Base-by-base conservation (phyloP, 2,888 invertebrate genomes). In the Yponomeuta evonymella region DNA sequence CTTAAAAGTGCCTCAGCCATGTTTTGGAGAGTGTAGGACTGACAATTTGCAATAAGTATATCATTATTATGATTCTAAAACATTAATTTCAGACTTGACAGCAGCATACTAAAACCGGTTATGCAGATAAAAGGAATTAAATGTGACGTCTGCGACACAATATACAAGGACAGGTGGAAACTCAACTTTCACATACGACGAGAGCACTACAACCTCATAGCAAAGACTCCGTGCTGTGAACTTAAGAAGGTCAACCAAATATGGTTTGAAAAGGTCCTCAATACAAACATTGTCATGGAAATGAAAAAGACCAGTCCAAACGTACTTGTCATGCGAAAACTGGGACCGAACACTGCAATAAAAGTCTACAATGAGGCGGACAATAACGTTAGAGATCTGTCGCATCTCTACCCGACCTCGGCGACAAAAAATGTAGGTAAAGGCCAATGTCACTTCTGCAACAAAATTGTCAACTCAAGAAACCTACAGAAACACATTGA, bases 231-330 rank as follows among this genome's bases (percentile, higher is more conserved):
- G 0, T 76, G 76, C 12, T 79, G 76, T 1, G 75, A 81, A 1
- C 58, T 74, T 0, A 84, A 83, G 72, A 75, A 81, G 58, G 75
- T 87, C 0, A 84, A 88, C 72, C 80, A 87, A 70, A 80, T 83
- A 0, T 89, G 89, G 87, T 82, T 81, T 1, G 89, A 89, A 68
- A 83, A 78, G 9, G 88, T 87, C 0, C 67, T 75, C 0, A 85
- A 88, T 69, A 75, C 83, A 0, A 74, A 83, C 2, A 74, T 74
- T 0, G 71, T 87, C 0, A 76, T 87, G 0, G 80, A 88, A 75
- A 85, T 89, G 0, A 83, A 75, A n/a, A 88, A 87, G 70, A 76
- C 78, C 0, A 78, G 79, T 0, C 73, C 73, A 0, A 88, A 83
- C 23, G 73, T 75, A 0, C 70, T 87, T 1, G 69, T 86, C 0